A percentile compares a stretch with the other conserved stretches of the same genome.
Evolutionary conservation across 2,797 vertebrate species (phyloP).

Genomic region (Microhierax caerulescens): DNA sequence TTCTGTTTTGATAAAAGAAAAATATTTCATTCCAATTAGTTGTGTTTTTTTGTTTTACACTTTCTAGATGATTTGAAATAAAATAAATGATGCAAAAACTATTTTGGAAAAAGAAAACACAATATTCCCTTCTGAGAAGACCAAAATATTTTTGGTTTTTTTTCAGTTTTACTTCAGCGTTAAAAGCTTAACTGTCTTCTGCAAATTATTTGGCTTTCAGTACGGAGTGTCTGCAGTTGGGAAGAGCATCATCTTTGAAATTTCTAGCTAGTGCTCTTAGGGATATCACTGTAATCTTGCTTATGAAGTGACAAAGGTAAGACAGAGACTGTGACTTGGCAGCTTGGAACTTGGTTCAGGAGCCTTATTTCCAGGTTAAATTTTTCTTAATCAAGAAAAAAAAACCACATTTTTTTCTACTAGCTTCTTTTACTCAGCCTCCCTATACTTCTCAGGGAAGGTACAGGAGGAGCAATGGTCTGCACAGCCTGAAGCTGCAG

Average conservation of each 20-base stretch:
- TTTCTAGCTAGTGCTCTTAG: neutral
- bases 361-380: neutral
- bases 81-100: neutral
- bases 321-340: neutral
- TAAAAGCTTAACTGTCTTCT: neutral
- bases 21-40: neutral
- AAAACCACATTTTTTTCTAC: too few relatives aligned
- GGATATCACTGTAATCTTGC: neutral
- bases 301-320: neutral
- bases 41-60: neutral
- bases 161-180: neutral
- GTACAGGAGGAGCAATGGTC: neutral
- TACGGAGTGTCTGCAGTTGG: neutral
- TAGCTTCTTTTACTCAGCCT: neutral
- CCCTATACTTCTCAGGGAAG: neutral
- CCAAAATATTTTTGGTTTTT: neutral
- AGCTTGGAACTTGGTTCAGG: neutral
- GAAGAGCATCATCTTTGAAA: neutral
- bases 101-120: neutral
- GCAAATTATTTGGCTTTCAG: neutral
- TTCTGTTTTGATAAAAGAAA: neutral
- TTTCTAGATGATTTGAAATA: neutral
- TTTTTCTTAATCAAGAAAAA: neutral
- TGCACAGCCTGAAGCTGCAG: neutral
- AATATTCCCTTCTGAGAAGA: neutral